A percentile compares a stretch with the other conserved stretches of the same genome.
Evolutionary conservation across 2,888 invertebrate species (phyloP).

Genomic region (Eupithecia inturbata): DNA sequence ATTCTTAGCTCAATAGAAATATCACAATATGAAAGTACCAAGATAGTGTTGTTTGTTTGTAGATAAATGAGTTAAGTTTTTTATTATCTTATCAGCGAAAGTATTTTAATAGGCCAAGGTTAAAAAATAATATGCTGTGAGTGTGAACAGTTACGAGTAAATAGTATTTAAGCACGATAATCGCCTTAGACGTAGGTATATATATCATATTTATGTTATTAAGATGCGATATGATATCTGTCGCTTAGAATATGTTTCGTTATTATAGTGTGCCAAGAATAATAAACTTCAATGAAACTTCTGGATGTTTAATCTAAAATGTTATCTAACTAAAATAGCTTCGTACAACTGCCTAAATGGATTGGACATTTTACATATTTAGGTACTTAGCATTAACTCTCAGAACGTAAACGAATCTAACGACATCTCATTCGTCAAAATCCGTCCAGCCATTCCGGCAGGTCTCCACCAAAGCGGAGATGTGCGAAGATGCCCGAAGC

Average conservation of each 20-base stretch:
- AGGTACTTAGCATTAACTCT: neutral
- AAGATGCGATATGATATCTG: neutral
- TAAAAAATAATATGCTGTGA: constrained; percentile 23
- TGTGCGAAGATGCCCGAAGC: too few relatives aligned
- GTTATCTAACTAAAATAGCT: too few relatives aligned
- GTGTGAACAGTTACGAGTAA: constrained; percentile 18
- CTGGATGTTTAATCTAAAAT: neutral
- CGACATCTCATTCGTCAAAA: neutral
- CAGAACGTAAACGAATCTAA: neutral
- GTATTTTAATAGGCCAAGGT: constrained; percentile 47
- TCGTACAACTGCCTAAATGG: neutral
- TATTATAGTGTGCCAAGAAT: neutral
- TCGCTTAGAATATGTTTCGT: neutral
- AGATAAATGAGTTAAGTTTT: constrained; percentile 33
- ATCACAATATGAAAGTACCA: constrained; percentile 35
- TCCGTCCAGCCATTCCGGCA: neutral
- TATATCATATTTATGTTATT: neutral
- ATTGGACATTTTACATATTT: neutral
- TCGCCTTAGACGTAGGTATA: neutral
- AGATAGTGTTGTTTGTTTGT: constrained; percentile 37
- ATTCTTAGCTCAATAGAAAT: neutral
- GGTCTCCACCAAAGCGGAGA: too few relatives aligned
- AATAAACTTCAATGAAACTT: neutral
- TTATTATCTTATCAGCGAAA: constrained; percentile 46
- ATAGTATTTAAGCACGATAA: constrained; percentile 16